Percentiles rank a stretch among this genome's conserved stretches.
These are phyloP conservation scores for Trichacis sp. DNA, from an alignment of 2,888 invertebrate genomes.

Conservation along the genomic window DNA sequence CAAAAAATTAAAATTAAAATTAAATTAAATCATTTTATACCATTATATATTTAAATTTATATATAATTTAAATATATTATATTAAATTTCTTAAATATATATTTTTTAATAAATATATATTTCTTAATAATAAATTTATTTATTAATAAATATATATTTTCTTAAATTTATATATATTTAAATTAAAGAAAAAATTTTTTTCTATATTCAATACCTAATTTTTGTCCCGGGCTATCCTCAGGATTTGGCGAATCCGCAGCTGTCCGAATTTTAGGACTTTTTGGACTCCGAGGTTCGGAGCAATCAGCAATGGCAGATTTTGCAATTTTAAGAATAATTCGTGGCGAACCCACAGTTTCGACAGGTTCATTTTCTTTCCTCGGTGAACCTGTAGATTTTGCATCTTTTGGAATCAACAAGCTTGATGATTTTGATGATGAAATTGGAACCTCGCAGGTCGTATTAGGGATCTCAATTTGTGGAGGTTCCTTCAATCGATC, in stretches of 20 bases:
- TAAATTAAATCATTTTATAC: no score
- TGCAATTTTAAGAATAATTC: conserved; percentile 65
- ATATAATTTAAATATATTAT: no score
- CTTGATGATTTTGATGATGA: conserved; percentile 52
- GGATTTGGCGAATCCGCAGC: conserved; percentile 65
- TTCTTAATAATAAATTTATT: no score
- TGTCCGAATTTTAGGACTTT: conserved; percentile 65
- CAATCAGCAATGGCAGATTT: conserved; percentile 66
- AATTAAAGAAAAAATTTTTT: no score
- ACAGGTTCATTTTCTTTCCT: conserved; percentile 60
- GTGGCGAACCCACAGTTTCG: conserved; percentile 64
- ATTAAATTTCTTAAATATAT: no score
- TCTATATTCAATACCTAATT: conserved; percentile 66
- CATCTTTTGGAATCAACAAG: conserved; percentile 58
- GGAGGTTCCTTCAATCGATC: conserved; percentile 62
- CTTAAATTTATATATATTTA: no score
- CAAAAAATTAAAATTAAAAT: no score
- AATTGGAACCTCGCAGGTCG: conserved; percentile 50
- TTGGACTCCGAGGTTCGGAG: conserved; percentile 63
- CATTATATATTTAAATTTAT: no score
- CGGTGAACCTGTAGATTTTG: conserved; percentile 48
- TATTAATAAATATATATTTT: no score
- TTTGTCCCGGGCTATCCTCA: conserved; percentile 68
- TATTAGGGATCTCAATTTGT: conserved; percentile 60
- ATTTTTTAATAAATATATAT: no score